A percentile compares a stretch with the other conserved stretches of the same genome.
These are phyloP conservation scores for Prorops nasuta DNA, from an alignment of 1,140 invertebrate species.

Conservation along the genomic window DNA sequence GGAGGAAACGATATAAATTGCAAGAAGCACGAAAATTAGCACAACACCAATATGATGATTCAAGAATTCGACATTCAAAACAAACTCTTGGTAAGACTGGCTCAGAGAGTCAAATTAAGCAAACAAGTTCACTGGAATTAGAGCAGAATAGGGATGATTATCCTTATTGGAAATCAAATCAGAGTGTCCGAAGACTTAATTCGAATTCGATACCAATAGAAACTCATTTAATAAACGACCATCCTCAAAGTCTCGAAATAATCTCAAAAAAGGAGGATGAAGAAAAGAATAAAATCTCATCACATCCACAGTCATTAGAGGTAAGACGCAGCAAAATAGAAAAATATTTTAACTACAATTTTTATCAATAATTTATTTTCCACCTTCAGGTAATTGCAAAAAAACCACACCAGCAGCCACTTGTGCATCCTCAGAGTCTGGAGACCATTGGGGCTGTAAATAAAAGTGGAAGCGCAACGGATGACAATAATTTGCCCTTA, in stretches of 20 bases:
- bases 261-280: slow-evolving; percentile 50
- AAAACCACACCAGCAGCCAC: slow-evolving; percentile 44
- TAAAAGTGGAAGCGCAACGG: slow-evolving; percentile 46
- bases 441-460: slow-evolving; percentile 51
- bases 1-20: slow-evolving; percentile 36
- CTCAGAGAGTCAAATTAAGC: slow-evolving; percentile 53
- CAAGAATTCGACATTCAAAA: slow-evolving; percentile 44
- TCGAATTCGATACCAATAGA: slow-evolving; percentile 48
- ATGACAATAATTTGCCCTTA: slow-evolving; percentile 55
- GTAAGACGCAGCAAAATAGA: slow-evolving; percentile 30
- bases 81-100: slow-evolving; percentile 49
- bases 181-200: slow-evolving; percentile 42
- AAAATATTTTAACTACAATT: slow-evolving; percentile 5
- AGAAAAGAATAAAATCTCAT: slow-evolving; percentile 53
- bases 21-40: slow-evolving; percentile 37
- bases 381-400: slow-evolving; percentile 46
- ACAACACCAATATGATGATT: slow-evolving; percentile 47
- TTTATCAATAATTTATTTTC: neutral
- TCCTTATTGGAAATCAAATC: slow-evolving; percentile 49
- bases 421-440: slow-evolving; percentile 53
- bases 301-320: slow-evolving; percentile 53
- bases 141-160: slow-evolving; percentile 45
- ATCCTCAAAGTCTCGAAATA: slow-evolving; percentile 52
- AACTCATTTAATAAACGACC: slow-evolving; percentile 42
- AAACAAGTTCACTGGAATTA: slow-evolving; percentile 50